phyloP scores from a whole-genome alignment of 2,888 invertebrate genomes.

The Germaria angustata region DNA sequence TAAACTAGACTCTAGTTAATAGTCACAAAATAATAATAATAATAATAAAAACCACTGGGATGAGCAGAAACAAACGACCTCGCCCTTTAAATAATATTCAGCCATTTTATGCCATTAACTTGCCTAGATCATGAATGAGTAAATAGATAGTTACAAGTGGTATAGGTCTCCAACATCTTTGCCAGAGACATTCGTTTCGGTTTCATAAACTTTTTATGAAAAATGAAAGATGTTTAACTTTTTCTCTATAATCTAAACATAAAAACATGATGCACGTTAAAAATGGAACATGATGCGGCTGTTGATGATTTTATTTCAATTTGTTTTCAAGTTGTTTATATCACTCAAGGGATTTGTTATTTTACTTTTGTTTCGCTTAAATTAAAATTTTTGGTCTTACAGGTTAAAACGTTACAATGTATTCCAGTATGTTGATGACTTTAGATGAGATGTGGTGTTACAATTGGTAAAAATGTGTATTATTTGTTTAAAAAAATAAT shows the following conservation, averaged over 20 bases:
- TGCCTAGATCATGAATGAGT: background rate
- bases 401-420: background rate
- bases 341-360: constrained; percentile 3
- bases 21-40: too few relatives aligned
- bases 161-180: background rate
- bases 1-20: too few relatives aligned
- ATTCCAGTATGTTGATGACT: background rate
- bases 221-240: constrained; percentile 12
- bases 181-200: background rate
- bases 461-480: background rate
- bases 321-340: background rate
- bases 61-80: constrained; percentile 32
- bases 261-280: background rate
- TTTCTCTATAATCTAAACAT: background rate
- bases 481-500: background rate
- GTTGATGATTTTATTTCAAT: background rate
- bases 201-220: background rate
- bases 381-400: background rate
- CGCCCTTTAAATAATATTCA: constrained; percentile 43
- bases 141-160: background rate
- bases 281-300: background rate
- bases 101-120: background rate
- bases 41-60: background rate
- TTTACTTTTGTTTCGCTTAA: background rate
- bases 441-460: background rate